A percentile compares a stretch with the other conserved stretches of the same genome.
Evolutionary conservation across 2,797 vertebrate species (phyloP).

Genomic region (Sebastolobus altivelis): DNA sequence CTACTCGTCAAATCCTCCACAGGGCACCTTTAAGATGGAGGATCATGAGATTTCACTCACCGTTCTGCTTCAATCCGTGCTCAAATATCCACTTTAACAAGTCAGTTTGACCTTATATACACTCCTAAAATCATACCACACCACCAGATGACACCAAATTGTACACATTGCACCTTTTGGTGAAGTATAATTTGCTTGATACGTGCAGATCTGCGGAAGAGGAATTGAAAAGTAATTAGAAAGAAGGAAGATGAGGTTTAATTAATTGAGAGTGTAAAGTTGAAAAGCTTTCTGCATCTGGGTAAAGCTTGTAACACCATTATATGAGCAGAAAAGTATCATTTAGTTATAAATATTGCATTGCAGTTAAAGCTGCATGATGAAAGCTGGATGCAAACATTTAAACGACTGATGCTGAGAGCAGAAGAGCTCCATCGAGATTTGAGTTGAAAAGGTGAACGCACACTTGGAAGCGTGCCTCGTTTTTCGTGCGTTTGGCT

Average conservation of each 20-base stretch:
- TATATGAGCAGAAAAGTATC: neutral
- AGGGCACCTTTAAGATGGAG: neutral
- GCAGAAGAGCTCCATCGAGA: neutral
- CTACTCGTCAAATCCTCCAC: neutral
- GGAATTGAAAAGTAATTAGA: neutral
- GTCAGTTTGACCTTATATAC: neutral
- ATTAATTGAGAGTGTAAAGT: neutral
- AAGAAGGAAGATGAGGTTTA: neutral
- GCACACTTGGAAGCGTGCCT: conserved; percentile 14
- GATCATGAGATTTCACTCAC: neutral
- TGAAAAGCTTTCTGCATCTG: neutral
- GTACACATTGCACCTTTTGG: no score
- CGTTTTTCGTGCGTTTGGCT: conserved; percentile 22
- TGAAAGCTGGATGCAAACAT: conserved; percentile 26
- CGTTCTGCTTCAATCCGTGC: neutral
- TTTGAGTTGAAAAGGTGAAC: conserved; percentile 46
- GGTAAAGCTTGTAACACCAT: neutral
- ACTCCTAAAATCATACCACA: neutral
- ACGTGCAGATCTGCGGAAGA: neutral
- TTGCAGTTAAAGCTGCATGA: neutral
- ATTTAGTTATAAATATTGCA: neutral
- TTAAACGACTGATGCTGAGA: neutral
- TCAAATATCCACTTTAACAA: neutral
- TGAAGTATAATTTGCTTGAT: neutral
- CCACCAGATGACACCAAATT: no score